These are phyloP conservation scores for Hippolais icterina DNA, from an alignment of 2,113 vertebrate genomes.

Conservation along the genomic window DNA sequence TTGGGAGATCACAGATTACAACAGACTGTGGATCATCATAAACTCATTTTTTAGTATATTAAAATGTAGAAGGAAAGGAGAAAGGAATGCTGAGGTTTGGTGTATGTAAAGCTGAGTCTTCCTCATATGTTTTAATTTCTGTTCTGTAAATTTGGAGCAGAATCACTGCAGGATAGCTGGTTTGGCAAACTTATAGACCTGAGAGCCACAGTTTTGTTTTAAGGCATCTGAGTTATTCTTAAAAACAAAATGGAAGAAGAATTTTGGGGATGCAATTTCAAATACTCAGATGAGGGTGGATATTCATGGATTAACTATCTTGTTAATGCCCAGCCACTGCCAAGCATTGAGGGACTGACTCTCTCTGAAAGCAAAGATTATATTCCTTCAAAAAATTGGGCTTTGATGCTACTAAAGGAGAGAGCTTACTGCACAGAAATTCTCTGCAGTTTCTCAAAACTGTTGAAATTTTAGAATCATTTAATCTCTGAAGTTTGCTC, in stretches of 20 bases:
- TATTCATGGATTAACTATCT: not conserved
- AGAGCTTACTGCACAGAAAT: not conserved
- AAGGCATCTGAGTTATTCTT: not conserved
- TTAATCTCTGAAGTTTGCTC: not conserved
- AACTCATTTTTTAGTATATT: not conserved
- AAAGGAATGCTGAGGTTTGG: not conserved
- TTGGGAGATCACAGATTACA: not conserved
- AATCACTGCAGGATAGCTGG: not conserved
- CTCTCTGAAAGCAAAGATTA: not conserved
- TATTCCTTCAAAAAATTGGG: not conserved
- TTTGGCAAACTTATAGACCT: not conserved
- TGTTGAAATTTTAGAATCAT: not conserved
- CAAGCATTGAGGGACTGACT: not conserved
- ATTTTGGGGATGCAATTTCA: not conserved
- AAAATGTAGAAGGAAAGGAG: not conserved
- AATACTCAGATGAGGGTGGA: not conserved
- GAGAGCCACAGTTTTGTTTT: not conserved
- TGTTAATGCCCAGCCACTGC: not conserved
- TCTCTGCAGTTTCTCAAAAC: not conserved
- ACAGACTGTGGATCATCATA: not conserved
- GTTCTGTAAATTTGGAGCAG: not conserved
- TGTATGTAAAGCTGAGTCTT: not conserved
- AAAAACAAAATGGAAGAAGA: not conserved
- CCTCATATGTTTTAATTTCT: not conserved
- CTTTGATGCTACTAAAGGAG: not conserved